Base-by-base conservation (phyloP, 1,140 invertebrate genomes). In the Heliconius eleuchia region DNA sequence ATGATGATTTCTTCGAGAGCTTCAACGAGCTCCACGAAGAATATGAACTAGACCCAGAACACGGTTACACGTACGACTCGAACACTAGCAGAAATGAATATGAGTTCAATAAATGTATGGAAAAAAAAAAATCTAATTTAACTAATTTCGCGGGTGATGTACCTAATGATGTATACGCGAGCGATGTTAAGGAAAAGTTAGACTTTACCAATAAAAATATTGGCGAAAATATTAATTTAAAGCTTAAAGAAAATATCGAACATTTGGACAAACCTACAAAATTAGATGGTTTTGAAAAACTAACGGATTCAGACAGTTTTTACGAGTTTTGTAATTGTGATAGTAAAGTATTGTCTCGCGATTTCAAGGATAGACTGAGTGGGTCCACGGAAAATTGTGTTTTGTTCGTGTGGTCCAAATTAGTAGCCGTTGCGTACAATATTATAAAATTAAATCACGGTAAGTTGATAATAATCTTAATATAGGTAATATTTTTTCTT, bases 381-480 rank as follows among this genome's bases (percentile, higher is more conserved):
- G 60, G 60, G 27, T 30, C 60, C 27, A 66, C 60, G 27, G 60
- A 66, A 16, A 66, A 66, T 66, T 66, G 60, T 66, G 60, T 66
- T 13, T 66, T 66, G 2, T 66, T 66, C n/a, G 27, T 89, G 11
- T 94, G 92, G 92, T 86, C 88, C 0, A 87, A 86, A 75, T 78
- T 94, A 42, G 92, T 94, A 13, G 84, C 85, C 39, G 91, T 92
- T 77, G 89, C 92, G 19, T 90, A 92, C 77, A 88, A 90, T 79
- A 76, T 89, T 3, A 85, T 93, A 52, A 86, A 89, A 77, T 78
- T 89, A 8, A 92, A 92, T 80, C 88, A 87, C 60, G 92, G 92
- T 94, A 86, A 71, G 66, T 16, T 70, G 23, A 60, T 8, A n/a
- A 91, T 94, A 86, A 30, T 50, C 30, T 66, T 34, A 60, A 27